A percentile compares a stretch with the other conserved stretches of the same genome.
Conservation (phyloP, 2,888 invertebrate genomes). For the Andrena haemorrhoa region DNA sequence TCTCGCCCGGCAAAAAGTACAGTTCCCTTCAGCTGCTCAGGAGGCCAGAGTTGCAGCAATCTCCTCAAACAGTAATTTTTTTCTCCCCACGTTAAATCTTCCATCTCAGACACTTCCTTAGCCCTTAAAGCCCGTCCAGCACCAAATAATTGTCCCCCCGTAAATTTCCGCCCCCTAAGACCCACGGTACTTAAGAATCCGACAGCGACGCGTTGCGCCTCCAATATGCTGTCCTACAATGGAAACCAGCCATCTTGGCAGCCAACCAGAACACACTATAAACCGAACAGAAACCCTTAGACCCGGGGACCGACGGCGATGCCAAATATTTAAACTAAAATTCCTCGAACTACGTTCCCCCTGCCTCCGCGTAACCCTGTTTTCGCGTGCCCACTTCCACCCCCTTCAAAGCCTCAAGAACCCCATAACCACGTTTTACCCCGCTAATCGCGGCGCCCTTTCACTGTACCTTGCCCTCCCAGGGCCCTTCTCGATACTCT, state of each 20-base stretch:
- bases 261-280: constrained; percentile 33
- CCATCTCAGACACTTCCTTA: constrained; percentile 11
- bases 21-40: neutral
- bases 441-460: too few relatives aligned
- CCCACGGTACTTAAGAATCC: constrained; percentile 37
- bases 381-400: neutral
- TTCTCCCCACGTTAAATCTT: constrained; percentile 1
- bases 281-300: constrained; percentile 29
- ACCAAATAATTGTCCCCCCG: constrained; percentile 30
- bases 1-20: neutral
- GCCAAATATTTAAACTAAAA: constrained; percentile 46
- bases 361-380: neutral
- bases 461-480: too few relatives aligned
- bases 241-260: constrained; percentile 40
- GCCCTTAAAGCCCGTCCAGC: neutral
- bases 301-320: constrained; percentile 28
- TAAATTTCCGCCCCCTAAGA: constrained; percentile 35
- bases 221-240: constrained; percentile 43
- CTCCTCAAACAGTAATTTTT: neutral
- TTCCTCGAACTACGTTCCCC: neutral
- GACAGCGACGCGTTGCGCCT: constrained; percentile 22
- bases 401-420: neutral
- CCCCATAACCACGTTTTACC: too few relatives aligned
- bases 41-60: constrained; percentile 18
- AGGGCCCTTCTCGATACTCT: too few relatives aligned